Base-by-base conservation (phyloP, 1,140 invertebrate species). In the Macrotrachela quadricornifera region DNA sequence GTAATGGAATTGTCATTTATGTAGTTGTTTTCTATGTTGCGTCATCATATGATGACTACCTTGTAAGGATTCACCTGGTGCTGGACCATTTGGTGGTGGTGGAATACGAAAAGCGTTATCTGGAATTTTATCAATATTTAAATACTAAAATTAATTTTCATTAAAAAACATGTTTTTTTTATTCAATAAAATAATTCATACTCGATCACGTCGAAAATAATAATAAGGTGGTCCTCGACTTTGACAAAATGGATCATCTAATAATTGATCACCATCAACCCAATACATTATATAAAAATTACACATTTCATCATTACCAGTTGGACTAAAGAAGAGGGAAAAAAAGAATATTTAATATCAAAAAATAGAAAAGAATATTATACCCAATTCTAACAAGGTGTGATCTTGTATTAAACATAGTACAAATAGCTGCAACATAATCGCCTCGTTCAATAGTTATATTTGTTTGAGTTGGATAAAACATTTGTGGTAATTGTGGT, bases 401-500 rank as follows among this genome's bases (percentile, higher is more conserved):
- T 16, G 49, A 46, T 21, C 46, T 46, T 43, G 30, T 46, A 47
- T 53, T 57, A 36, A 49, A 39, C 55, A 58, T 57, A 8, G 56
- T 58, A 49, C 57, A 58, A 40, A 43, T 14, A 40, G 53, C 45
- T 14, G 48, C 48, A 15, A 52, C 12, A 6, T 47, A 10, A 49
- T 59, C 58, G 21, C 57, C 57, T 46, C 57, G 38, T 16, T 37
- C 37, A 11, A 57, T 46, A 30, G 41, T 42, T 11, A 47, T 12
- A 21, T 49, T 50, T 55, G 15, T 45, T 55, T 15, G 17, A 36
- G n/a, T 36, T 14, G 30, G 44, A 52, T 38, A 41, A 41, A 48
- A 57, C 46, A 69, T 67, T 64, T 71, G 63, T 30, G 69, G 69
- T 43, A 61, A 49, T 43, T 65, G 64, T 13, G 68, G 68, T 14